These are phyloP conservation scores for Entomobrya multifasciata DNA, from an alignment of 2,888 invertebrate genomes.

Conservation along the genomic window DNA sequence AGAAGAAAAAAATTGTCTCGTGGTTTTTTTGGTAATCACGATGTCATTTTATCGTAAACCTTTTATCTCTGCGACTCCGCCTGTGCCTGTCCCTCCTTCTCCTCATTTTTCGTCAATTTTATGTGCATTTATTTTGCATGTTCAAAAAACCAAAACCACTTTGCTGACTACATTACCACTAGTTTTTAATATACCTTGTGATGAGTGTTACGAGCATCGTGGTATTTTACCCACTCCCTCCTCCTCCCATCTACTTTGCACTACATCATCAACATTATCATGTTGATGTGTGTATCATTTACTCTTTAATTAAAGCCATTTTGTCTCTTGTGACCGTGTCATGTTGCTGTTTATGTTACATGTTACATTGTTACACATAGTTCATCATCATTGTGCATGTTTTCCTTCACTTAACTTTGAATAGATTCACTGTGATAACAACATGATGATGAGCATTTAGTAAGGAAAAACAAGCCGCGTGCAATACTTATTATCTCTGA, in stretches of 20 bases:
- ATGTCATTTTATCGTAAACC: background rate
- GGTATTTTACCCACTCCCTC: background rate
- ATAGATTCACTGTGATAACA: background rate
- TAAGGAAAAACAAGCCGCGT: background rate
- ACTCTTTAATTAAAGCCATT: slow-evolving; percentile 56
- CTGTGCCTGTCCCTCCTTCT: background rate
- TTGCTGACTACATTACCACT: background rate
- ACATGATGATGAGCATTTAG: background rate
- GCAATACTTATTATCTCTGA: background rate
- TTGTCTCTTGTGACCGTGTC: slow-evolving; percentile 29
- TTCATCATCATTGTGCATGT: background rate
- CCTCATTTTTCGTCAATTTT: background rate
- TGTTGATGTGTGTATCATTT: slow-evolving; percentile 14
- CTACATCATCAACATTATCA: background rate
- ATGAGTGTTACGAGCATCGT: background rate
- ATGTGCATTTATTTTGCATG: background rate
- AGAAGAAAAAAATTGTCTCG: background rate
- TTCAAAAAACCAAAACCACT: slow-evolving; percentile 23
- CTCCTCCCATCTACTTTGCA: background rate
- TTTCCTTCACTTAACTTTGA: slow-evolving; percentile 8
- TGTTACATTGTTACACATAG: background rate
- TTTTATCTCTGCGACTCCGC: slow-evolving; percentile 36
- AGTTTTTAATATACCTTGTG: slow-evolving; percentile 5
- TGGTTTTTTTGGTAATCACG: slow-evolving; percentile 3
- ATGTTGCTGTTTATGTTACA: slow-evolving; percentile 1